Conservation (phyloP, 2,888 invertebrate species). For the Latheticus oryzae region DNA sequence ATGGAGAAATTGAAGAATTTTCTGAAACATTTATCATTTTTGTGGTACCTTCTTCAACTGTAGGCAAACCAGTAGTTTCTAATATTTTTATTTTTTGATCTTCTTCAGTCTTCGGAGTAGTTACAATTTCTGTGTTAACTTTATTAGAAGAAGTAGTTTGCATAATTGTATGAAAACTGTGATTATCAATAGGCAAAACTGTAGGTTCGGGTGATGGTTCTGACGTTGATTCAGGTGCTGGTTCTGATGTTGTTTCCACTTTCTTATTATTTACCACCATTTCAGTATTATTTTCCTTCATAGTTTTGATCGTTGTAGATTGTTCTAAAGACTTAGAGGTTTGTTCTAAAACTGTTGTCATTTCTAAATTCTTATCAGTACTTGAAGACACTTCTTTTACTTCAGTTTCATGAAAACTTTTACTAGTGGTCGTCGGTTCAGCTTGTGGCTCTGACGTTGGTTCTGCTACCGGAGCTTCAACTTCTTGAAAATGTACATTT, state of each 20-base stretch:
- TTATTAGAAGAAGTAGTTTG: too few species aligned
- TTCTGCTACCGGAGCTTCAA: slow-evolving; percentile 53
- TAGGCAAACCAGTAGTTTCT: too few species aligned
- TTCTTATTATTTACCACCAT: slow-evolving; percentile 66
- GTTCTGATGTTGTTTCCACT: slow-evolving; percentile 61
- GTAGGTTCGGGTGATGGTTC: slow-evolving; percentile 45
- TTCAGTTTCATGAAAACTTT: too few species aligned
- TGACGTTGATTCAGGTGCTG: slow-evolving; percentile 56
- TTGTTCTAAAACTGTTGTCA: too few species aligned
- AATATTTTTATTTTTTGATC: too few species aligned
- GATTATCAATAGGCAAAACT: background rate
- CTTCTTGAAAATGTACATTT: slow-evolving; percentile 31
- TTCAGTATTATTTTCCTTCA: too few species aligned
- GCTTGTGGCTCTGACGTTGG: slow-evolving; percentile 54
- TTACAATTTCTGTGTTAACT: slow-evolving; percentile 2
- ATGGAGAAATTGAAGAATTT: slow-evolving; percentile 42
- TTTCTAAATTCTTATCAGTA: too few species aligned
- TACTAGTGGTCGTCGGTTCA: slow-evolving; percentile 53
- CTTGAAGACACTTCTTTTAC: too few species aligned
- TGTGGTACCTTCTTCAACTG: background rate
- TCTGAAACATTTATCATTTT: background rate
- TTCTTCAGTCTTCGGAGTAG: slow-evolving; percentile 5
- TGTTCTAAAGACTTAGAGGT: too few species aligned
- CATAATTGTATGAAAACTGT: too few species aligned
- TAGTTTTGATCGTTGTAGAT: too few species aligned